A percentile compares a stretch with the other conserved stretches of the same genome.
phyloP scores from a whole-genome alignment of 2,797 vertebrate genomes.

The Gambelia wislizenii region DNA sequence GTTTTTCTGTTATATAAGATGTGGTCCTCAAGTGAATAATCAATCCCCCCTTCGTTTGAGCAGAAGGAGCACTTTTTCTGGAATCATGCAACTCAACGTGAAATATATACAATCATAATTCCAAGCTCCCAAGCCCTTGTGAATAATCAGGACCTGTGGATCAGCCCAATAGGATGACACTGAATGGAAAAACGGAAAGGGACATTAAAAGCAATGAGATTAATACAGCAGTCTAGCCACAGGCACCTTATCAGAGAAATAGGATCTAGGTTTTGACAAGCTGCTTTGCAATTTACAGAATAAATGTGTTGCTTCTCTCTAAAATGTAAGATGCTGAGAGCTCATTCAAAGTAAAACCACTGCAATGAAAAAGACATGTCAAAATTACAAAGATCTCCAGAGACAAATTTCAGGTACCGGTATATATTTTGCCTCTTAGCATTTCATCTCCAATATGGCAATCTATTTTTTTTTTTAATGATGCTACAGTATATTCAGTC shows the following conservation, averaged over 20 bases:
- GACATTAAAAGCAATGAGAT: background rate
- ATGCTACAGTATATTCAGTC: background rate
- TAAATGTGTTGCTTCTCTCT: constrained; percentile 51
- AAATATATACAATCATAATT: background rate
- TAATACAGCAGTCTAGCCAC: constrained; percentile 10
- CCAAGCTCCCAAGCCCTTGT: background rate
- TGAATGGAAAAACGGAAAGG: constrained; percentile 12
- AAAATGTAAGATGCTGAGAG: constrained; percentile 34
- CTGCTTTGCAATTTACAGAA: constrained; percentile 53
- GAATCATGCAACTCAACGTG: background rate
- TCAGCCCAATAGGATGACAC: background rate
- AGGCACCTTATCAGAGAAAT: constrained; percentile 15
- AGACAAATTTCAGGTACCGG: constrained; percentile 19
- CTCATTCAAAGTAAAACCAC: constrained; percentile 41
- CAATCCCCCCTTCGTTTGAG: background rate
- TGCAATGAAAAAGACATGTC: constrained; percentile 33
- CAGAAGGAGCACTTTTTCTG: background rate
- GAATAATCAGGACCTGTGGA: background rate
- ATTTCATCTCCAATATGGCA: constrained; percentile 4
- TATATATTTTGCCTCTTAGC: constrained; percentile 4
- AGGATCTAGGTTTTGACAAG: constrained; percentile 22
- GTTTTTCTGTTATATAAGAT: background rate
- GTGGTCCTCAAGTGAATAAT: background rate
- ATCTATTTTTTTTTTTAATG: constrained; percentile 21
- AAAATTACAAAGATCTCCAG: background rate